phyloP scores from a whole-genome alignment of 30 jellyfish, hydroid and myxozoan species.

The Hydractinia symbiolongicarpus region DNA sequence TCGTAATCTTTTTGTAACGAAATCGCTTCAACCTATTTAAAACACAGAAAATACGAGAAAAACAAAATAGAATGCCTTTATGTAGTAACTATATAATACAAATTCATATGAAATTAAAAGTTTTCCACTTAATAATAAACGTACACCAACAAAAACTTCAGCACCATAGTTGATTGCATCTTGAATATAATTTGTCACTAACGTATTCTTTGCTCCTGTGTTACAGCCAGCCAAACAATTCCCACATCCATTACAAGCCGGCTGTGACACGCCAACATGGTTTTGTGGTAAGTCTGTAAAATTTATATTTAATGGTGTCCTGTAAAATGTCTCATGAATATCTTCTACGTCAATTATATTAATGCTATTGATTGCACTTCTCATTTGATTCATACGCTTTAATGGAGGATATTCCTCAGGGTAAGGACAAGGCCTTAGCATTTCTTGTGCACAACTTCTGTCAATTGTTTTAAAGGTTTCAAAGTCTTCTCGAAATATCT shows the following conservation, averaged over 20 bases:
- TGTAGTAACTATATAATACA: not conserved
- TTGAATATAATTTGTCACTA: constrained; percentile 89
- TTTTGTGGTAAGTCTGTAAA: constrained; percentile 86
- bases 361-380: constrained; percentile 56
- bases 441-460: constrained; percentile 74
- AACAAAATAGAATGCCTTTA: not conserved
- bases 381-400: constrained; percentile 74
- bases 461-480: constrained; percentile 78
- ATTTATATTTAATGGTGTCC: constrained; percentile 81
- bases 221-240: constrained; percentile 97
- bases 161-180: constrained; percentile 96
- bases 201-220: constrained; percentile 91
- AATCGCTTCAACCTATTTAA: constrained; percentile 66
- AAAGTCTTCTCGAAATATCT: constrained; percentile 83
- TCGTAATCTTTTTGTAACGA: constrained; percentile 75
- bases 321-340: constrained; percentile 71
- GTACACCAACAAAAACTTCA: constrained; percentile 82
- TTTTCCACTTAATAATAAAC: not conserved
- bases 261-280: constrained; percentile 92
- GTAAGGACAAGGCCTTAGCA: constrained; percentile 94
- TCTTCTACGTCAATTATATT: constrained; percentile 86
- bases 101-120: not conserved
- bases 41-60: not conserved
- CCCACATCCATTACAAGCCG: constrained; percentile 99
- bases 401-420: constrained; percentile 94